These are phyloP conservation scores for Drosophila leonis DNA, from an alignment of 2,888 invertebrate species.

Conservation along the genomic window DNA sequence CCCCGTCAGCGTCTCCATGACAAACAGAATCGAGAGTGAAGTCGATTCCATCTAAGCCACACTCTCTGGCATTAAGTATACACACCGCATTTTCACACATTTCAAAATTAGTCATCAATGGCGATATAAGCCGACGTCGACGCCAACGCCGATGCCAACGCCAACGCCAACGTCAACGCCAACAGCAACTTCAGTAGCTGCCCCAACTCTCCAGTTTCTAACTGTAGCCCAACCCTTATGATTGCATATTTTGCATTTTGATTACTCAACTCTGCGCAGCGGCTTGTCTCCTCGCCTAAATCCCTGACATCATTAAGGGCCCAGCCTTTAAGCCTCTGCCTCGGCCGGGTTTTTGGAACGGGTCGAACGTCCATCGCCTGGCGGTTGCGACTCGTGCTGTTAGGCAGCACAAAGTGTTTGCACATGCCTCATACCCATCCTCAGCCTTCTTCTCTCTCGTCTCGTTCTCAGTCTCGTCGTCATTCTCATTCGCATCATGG, in stretches of 20 bases:
- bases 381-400: constrained; percentile 18
- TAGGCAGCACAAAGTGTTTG: constrained; percentile 42
- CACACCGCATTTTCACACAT: constrained; percentile 18
- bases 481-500: constrained; percentile 16
- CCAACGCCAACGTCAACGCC: neutral
- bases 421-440: neutral
- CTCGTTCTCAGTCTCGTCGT: neutral
- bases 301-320: constrained; percentile 71
- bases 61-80: constrained; percentile 19
- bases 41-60: constrained; percentile 34
- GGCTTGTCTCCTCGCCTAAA: constrained; percentile 32
- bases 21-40: constrained; percentile 32
- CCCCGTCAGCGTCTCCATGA: constrained; percentile 18
- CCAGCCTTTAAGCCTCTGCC: constrained; percentile 28
- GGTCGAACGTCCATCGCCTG: neutral
- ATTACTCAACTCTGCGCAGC: constrained; percentile 39
- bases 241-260: constrained; percentile 66
- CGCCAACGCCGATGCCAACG: neutral
- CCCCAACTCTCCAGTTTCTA: neutral
- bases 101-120: constrained; percentile 50
- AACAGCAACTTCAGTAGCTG: neutral
- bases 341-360: neutral
- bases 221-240: neutral
- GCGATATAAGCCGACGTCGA: neutral
- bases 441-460: neutral